Evolutionary conservation across 2,113 vertebrate species (phyloP).

Genomic region (Suncus etruscus): DNA sequence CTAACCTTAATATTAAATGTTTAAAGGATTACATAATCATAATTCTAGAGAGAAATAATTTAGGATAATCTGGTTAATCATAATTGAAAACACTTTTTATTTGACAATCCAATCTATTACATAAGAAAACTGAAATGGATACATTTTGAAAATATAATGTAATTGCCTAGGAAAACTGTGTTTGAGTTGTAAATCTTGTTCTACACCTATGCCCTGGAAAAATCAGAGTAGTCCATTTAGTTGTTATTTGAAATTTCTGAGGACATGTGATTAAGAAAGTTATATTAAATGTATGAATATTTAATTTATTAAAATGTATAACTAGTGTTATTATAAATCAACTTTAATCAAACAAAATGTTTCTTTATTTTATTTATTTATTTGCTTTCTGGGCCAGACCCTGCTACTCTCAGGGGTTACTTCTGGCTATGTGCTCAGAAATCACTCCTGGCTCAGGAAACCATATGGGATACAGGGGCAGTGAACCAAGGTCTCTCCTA

Average conservation of each 20-base stretch:
- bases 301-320: constrained; percentile 22
- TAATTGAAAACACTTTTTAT: constrained; percentile 15
- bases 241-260: constrained; percentile 28
- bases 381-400: too few species aligned
- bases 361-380: too few species aligned
- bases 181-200: neutral
- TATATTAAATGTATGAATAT: constrained; percentile 3
- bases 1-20: constrained; percentile 10
- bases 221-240: neutral
- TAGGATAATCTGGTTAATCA: neutral
- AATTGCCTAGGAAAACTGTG: neutral
- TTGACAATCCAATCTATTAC: constrained; percentile 23
- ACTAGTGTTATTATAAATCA: constrained; percentile 3
- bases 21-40: neutral
- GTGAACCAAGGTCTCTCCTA: too few species aligned
- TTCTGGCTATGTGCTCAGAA: too few species aligned
- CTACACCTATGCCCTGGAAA: neutral
- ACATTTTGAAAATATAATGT: constrained; percentile 31
- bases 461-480: too few species aligned
- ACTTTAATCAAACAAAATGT: neutral
- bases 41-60: constrained; percentile 18
- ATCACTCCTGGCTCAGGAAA: too few species aligned
- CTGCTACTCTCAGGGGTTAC: too few species aligned
- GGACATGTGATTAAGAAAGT: neutral
- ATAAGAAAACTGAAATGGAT: neutral